A percentile compares a stretch with the other conserved stretches of the same genome.
Evolutionary conservation across 2,888 invertebrate species (phyloP).

Genomic region (Zaprionus bogoriensis): DNA sequence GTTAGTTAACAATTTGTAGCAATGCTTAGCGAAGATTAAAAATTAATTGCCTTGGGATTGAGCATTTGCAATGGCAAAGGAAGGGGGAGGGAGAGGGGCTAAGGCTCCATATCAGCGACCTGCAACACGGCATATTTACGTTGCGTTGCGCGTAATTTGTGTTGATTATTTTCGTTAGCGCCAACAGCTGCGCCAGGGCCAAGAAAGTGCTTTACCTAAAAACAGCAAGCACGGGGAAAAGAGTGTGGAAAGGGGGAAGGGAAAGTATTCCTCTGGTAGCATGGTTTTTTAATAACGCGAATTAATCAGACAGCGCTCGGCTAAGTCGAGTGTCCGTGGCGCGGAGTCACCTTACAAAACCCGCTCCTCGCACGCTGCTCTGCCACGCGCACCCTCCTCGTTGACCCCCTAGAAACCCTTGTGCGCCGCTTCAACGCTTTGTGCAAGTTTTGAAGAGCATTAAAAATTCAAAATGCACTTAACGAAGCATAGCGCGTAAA

Average conservation of each 20-base stretch:
- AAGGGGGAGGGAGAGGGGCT: background rate
- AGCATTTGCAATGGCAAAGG: background rate
- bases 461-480: conserved; percentile 74
- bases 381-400: background rate
- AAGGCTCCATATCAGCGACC: background rate
- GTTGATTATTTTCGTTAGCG: conserved; percentile 64
- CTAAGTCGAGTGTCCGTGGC: conserved; percentile 18
- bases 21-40: conserved; percentile 69
- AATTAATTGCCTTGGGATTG: conserved; percentile 57
- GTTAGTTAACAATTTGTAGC: conserved; percentile 60
- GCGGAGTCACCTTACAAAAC: conserved; percentile 29
- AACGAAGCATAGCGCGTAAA: conserved; percentile 76
- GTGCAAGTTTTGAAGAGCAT: conserved; percentile 53
- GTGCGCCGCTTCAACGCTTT: conserved; percentile 30
- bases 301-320: conserved; percentile 54
- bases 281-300: conserved; percentile 71
- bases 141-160: conserved; percentile 58
- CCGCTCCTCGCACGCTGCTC: background rate
- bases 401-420: conserved; percentile 4
- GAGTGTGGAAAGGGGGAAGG: background rate
- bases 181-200: conserved; percentile 38
- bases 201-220: conserved; percentile 35
- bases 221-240: background rate
- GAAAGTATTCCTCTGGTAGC: conserved; percentile 44
- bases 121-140: conserved; percentile 44